Base-by-base conservation (phyloP, 2,113 vertebrate genomes). In the Dipodomys merriami region DNA sequence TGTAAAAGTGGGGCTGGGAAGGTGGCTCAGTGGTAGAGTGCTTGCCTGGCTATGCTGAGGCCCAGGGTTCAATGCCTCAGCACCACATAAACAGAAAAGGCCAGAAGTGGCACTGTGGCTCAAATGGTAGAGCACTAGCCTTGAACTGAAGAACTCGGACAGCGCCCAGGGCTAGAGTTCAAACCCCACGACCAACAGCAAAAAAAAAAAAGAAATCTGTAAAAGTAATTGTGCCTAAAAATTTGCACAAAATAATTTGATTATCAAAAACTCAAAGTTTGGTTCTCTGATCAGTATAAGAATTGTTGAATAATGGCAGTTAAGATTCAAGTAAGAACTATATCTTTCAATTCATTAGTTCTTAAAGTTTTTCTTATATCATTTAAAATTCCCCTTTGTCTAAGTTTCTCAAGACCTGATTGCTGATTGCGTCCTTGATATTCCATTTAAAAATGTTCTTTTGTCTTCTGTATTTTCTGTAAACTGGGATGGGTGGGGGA, bases 261-360 rank as follows among this genome's bases (percentile, higher is more conserved):
- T 73, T 85, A 84, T 53, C 57, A 80, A 80, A 46, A 90, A 69
- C 69, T 89, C 76, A 92, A 25, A 62, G 73, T 95, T 89, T 18
- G 83, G 4, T 72, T 87, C 7, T 49, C 2, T 88, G 6, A 30
- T 80, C 68, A 74, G 67, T 94, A 69, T 22, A 57, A 90, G 69
- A 39, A 84, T 88, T 72, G 20, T 76, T 89, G 82, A 79, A 83
- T 91, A 72, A 46, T 91, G 89, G 22, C 72, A 62, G 35, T 80
- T 5, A 86, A 73, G 23, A 94, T 82, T 60, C 92, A 92, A 93
- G 53, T 88, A 81, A 83, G 81, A 39, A 57, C 29, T 19, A 65
- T 5, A 68, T 11, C 64, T 67, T 93, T 4, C 9, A 86, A 29
- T 69, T 91, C 23, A 88, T 29, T 74, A 46, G 60, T 90, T 69